A percentile compares a stretch with the other conserved stretches of the same genome.
These are phyloP conservation scores for Trichosurus vulpecula DNA, from an alignment of 2,797 vertebrate genomes.

Conservation along the genomic window DNA sequence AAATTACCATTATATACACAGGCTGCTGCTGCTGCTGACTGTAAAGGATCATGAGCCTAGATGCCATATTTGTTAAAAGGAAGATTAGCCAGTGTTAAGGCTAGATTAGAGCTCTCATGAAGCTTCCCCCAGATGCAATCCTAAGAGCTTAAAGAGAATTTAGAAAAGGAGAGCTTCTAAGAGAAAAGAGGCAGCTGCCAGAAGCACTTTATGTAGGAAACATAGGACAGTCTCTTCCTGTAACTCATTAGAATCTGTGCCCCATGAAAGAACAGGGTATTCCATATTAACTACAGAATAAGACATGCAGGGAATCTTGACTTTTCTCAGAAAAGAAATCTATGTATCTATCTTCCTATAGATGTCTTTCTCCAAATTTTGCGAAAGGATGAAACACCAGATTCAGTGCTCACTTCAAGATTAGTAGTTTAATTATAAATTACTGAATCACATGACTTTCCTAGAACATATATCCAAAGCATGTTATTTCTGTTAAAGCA, in stretches of 20 bases:
- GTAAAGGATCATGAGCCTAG: background rate
- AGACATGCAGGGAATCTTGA: background rate
- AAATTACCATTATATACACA: background rate
- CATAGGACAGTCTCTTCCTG: background rate
- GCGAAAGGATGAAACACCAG: slow-evolving; percentile 13
- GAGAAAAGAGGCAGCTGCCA: background rate
- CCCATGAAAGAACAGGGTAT: background rate
- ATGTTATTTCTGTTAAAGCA: slow-evolving; percentile 15
- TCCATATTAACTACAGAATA: background rate
- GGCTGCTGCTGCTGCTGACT: background rate
- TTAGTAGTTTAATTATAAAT: background rate
- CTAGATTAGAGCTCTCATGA: background rate
- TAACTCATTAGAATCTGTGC: background rate
- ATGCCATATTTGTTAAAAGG: background rate
- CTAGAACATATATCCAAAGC: background rate
- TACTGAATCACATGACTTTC: background rate
- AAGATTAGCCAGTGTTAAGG: background rate
- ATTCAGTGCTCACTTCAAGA: background rate
- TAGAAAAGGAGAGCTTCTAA: background rate
- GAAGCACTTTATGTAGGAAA: background rate
- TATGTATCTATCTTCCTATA: too few relatives aligned
- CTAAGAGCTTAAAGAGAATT: background rate
- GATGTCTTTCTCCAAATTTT: background rate
- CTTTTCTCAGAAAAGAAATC: background rate
- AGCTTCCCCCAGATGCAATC: background rate